A percentile compares a stretch with the other conserved stretches of the same genome.
Evolutionary conservation across 2,113 vertebrate species (phyloP).

Genomic region (Stigmatopora argus): DNA sequence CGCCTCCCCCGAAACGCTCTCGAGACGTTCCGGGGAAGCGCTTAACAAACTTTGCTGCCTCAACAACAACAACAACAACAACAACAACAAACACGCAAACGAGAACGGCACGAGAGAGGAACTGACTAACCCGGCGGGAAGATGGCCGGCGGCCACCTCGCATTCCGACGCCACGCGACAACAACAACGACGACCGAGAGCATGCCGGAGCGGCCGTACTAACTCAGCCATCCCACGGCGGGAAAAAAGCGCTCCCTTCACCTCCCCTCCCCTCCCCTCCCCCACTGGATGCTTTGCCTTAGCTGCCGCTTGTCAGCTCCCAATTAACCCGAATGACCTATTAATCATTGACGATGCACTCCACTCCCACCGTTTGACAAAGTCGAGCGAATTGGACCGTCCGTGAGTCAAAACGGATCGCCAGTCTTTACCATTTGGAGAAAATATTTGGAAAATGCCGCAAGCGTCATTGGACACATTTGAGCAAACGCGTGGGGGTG

Average conservation of each 20-base stretch:
- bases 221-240: too few relatives aligned
- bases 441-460: too few relatives aligned
- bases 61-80: not conserved
- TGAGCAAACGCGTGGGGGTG: not conserved
- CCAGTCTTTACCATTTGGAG: too few relatives aligned
- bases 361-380: not conserved
- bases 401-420: too few relatives aligned
- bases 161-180: constrained; percentile 67
- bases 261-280: too few relatives aligned
- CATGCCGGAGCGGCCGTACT: constrained; percentile 43
- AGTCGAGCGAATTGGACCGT: too few relatives aligned
- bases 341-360: not conserved
- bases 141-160: constrained; percentile 73
- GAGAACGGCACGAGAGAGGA: constrained; percentile 57
- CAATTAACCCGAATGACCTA: not conserved
- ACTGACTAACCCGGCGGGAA: constrained; percentile 63
- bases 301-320: not conserved
- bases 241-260: too few relatives aligned
- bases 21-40: constrained; percentile 82
- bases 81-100: constrained; percentile 41
- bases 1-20: constrained; percentile 83
- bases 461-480: too few relatives aligned
- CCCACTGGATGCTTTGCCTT: constrained; percentile 5
- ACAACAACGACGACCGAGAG: constrained; percentile 64
- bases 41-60: constrained; percentile 76